Evolutionary conservation across 2,888 invertebrate species (phyloP), one percentile per base, ranked within the genome.

Genomic region (Diachrysia chrysitis): DNA sequence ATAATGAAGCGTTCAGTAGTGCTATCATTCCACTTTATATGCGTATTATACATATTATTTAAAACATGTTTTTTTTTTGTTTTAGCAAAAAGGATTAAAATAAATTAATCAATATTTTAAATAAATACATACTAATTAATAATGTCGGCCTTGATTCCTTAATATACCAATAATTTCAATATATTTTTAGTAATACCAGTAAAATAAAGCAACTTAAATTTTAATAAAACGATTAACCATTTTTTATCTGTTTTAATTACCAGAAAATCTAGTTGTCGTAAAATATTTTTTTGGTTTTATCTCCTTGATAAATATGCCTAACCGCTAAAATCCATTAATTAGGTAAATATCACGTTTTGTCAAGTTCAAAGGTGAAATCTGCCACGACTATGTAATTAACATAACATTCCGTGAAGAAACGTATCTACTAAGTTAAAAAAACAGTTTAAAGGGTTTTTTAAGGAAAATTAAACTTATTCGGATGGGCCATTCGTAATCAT

Each of bases 301-400:
- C 42, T 17, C 66, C 72, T 71, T 71, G 76, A 37, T 48, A 58
- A 9, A 21, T 10, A 32, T 25, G 12, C 17, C 3, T 58, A 63
- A 61, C 56, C 0, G 46, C n/a, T 57, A 53, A 23, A 42, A 4
- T 25, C 48, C 57, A 29, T 14, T 46, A 51, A 60, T 53, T 61
- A 54, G 54, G 37, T 54, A 25, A 32, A 46, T 12, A 62, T 37
- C 62, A 62, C 42, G 55, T 46, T 60, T 71, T 32, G 3, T 65
- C 35, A 73, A 80, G 68, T 77, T 71, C 73, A 78, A 63, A 71
- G 68, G 65, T 37, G 25, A 61, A 54, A 58, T 21, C 17, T 12
- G 65, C 63, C 78, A 80, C 81, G 74, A 67, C 14, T 67, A 7
- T 48, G 35, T 9, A 23, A 37, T 53, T 69, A 42, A 48, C 19